A percentile compares a stretch with the other conserved stretches of the same genome.
Conservation (phyloP, 2,113 vertebrate species). For the Eublepharis macularius region DNA sequence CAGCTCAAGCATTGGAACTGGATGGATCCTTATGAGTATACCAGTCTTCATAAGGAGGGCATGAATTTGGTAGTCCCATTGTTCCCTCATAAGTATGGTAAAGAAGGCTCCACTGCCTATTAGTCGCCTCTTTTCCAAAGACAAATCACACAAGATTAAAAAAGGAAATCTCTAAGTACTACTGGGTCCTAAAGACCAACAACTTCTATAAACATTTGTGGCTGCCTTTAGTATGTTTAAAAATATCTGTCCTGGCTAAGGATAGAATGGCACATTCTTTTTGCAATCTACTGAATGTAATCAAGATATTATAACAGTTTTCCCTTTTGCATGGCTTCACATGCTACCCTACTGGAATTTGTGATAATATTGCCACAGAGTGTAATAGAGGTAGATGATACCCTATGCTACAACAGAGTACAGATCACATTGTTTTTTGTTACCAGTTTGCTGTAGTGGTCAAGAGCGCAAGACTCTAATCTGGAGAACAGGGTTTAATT, state of each 20-base stretch:
- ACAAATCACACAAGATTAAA: constrained; percentile 61
- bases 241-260: no score
- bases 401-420: no score
- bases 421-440: no score
- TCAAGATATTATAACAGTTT: neutral
- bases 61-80: neutral
- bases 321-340: no score
- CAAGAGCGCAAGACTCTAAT: no score
- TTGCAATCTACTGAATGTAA: neutral
- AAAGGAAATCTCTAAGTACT: constrained; percentile 37
- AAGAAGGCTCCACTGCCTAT: neutral
- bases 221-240: neutral
- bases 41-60: neutral
- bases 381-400: neutral
- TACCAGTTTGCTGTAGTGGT: no score
- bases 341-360: neutral
- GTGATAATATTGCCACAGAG: neutral
- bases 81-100: neutral
- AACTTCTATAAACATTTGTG: neutral
- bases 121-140: constrained; percentile 38
- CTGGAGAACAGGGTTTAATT: no score
- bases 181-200: constrained; percentile 40
- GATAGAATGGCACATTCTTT: neutral
- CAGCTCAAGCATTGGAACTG: neutral
- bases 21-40: constrained; percentile 33